Evolutionary conservation across 1,140 invertebrate genomes (phyloP), one percentile per base, ranked within the genome.

Genomic region (Sycophila sp.): DNA sequence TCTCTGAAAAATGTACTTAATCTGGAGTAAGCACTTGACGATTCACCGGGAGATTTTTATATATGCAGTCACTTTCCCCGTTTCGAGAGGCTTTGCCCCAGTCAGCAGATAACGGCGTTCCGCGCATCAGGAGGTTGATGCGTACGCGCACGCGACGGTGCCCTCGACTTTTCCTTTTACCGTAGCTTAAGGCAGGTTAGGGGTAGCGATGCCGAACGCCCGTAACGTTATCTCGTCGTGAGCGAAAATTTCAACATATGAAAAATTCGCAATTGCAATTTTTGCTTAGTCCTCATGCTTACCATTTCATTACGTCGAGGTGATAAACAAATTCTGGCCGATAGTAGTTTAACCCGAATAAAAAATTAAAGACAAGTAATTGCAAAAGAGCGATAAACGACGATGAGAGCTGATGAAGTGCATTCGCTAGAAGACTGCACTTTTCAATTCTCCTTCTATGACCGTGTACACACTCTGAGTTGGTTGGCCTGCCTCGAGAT

Each of bases 401-500:
- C 13, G 55, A 49, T 42, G n/a, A 49, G n/a, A 8, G 5, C 40
- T 2, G 11, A 15, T 36, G 7, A 58, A 11, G 2, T 24, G 55
- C 32, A 24, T 26, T 8, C 17, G 26, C 32, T 19, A 42, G 8
- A 30, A 42, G 26, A 36, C 13, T 17, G 47, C n/a, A 49, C 58
- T 55, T 53, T 45, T 55, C 17, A 60, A 19, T 45, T 58, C 45
- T 63, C 42, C 69, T 47, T 38, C 40, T 58, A 42, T 47, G 32
- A 62, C 30, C 55, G 55, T 17, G 56, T 6, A 6, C 10, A 22
- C 0, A 13, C 15, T 42, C 28, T 63, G 73, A 73, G 77, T 78
- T 78, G 77, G 72, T 77, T 78, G 77, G 74, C 77, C 77, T 75
- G 73, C 28, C 55, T 68, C 19, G 22, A 73, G 77, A 78, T 78